These are phyloP conservation scores for Irena cyanogastra DNA, from an alignment of 2,113 vertebrate genomes.

Conservation along the genomic window DNA sequence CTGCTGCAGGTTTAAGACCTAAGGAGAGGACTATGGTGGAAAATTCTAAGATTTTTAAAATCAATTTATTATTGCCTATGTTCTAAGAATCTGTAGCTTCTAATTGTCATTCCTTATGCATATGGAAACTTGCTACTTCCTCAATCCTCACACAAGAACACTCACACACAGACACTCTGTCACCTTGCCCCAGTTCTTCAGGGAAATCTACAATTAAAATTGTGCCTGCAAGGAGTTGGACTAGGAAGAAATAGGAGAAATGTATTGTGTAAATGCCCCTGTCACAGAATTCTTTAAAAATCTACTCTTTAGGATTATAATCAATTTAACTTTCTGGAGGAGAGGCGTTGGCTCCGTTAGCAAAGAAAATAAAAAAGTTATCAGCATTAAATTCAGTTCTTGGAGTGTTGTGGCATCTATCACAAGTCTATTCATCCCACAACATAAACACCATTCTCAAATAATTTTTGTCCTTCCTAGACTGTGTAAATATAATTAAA, in stretches of 20 bases:
- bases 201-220: background rate
- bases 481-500: background rate
- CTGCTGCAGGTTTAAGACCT: background rate
- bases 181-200: background rate
- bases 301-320: background rate
- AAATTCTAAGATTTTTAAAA: background rate
- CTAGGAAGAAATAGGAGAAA: background rate
- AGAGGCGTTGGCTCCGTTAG: background rate
- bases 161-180: no score
- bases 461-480: background rate
- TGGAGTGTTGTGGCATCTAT: background rate
- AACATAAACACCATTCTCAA: background rate
- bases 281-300: background rate
- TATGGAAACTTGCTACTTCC: background rate
- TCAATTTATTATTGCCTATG: background rate
- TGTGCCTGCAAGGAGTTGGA: background rate
- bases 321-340: background rate
- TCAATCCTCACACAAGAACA: background rate
- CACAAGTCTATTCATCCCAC: background rate
- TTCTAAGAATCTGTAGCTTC: background rate
- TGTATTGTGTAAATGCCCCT: background rate
- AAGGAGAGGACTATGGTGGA: background rate
- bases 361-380: background rate
- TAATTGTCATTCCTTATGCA: background rate
- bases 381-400: background rate